Evolutionary conservation across 2,113 vertebrate genomes (phyloP).

Genomic region (Caranx ignobilis): DNA sequence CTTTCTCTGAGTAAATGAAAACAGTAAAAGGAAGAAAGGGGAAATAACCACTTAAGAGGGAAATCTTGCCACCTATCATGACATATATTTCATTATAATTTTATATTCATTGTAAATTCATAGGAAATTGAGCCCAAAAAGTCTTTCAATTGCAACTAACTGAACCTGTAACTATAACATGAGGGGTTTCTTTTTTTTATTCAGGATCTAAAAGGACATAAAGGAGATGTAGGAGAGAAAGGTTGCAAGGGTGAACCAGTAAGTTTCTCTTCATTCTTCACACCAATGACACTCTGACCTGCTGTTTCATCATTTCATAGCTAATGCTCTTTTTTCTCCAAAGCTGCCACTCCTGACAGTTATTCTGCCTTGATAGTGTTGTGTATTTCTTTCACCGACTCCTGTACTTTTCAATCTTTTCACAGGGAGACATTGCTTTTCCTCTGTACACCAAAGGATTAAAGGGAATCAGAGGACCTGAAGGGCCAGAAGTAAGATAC

Average conservation of each 20-base stretch:
- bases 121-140: background rate
- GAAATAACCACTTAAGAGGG: background rate
- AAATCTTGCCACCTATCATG: background rate
- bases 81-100: background rate
- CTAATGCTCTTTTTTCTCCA: background rate
- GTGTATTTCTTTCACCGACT: background rate
- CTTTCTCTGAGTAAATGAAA: background rate
- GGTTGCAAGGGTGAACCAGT: conserved; percentile 74
- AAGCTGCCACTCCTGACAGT: background rate
- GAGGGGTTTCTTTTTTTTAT: conserved; percentile 15
- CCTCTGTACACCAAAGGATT: conserved; percentile 29
- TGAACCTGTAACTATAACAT: background rate
- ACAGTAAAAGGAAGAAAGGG: background rate
- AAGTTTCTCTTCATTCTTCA: conserved; percentile 46
- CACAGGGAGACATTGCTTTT: conserved; percentile 67
- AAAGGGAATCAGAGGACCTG: conserved; percentile 70
- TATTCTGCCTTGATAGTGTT: background rate
- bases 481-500: conserved; percentile 70
- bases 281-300: background rate
- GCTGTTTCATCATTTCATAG: background rate
- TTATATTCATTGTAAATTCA: background rate
- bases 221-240: conserved; percentile 65
- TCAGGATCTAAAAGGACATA: conserved; percentile 66
- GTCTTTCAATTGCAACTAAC: background rate
- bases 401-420: background rate